A percentile compares a stretch with the other conserved stretches of the same genome.
These are phyloP conservation scores for Euplagia quadripunctaria DNA, from an alignment of 2,888 invertebrate species.

Conservation along the genomic window DNA sequence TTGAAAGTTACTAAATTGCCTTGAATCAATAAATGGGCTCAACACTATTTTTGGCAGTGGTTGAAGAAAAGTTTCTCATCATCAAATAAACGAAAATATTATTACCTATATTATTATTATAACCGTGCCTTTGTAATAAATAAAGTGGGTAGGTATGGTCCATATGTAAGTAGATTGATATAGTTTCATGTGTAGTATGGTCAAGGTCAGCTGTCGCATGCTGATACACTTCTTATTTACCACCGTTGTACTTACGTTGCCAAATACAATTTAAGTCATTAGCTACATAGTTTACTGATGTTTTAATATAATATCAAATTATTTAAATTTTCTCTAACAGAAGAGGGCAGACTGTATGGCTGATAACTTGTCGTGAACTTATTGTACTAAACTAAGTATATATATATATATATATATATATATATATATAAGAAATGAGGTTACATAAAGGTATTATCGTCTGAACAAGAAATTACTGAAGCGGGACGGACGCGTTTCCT, in stretches of 20 bases:
- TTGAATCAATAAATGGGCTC: background rate
- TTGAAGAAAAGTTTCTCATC: slow-evolving; percentile 17
- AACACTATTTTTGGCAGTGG: slow-evolving; percentile 7
- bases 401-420: too few species aligned
- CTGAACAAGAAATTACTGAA: background rate
- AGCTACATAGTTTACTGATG: background rate
- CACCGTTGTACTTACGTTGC: slow-evolving; percentile 30
- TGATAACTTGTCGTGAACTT: background rate
- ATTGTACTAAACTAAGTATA: background rate
- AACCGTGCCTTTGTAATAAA: background rate
- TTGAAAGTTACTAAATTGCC: background rate
- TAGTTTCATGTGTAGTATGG: slow-evolving; percentile 35
- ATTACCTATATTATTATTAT: background rate
- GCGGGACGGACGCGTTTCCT: background rate
- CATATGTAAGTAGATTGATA: slow-evolving; percentile 7
- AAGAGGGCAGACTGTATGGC: background rate
- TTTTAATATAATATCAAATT: slow-evolving; percentile 1
- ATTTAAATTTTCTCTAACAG: slow-evolving; percentile 19
- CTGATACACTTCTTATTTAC: slow-evolving; percentile 44
- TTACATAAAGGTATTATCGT: background rate
- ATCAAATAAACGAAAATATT: background rate
- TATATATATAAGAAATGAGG: too few species aligned
- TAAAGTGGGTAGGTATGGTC: background rate
- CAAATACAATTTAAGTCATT: background rate
- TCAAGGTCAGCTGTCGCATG: slow-evolving; percentile 49